Evolutionary conservation across 2,797 vertebrate genomes (phyloP), one percentile per base, ranked within the genome.

Genomic region (Rhynchotus rufescens): DNA sequence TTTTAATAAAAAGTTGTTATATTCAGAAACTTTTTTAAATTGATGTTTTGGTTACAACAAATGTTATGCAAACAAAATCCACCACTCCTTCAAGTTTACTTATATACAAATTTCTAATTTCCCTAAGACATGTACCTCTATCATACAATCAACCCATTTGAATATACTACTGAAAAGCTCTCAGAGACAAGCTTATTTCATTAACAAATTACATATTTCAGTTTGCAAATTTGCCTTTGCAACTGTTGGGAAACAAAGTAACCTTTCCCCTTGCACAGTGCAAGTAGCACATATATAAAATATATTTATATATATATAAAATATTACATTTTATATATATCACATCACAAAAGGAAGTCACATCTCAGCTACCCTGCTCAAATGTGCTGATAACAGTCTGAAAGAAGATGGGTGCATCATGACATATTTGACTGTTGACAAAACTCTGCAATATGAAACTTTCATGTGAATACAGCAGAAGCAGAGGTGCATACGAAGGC

Each of bases 331-430:
- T 16, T 25, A 49, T 21, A 47, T 10, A 47, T 20, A 47, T 10
- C 0, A 19, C 23, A 19, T 7, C 2, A 6, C 28, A 25, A 0
- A 0, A 5, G 2, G 36, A 51, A 83, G n/a, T 19, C 57, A 21
- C 0, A 2, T 38, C 62, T 86, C 74, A 36, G 68, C 21, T 4
- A 45, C 44, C 7, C 56, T 28, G 23, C 56, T 40, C 23, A 14
- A 44, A 67, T 4, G 4, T 22, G 6, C 23, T 69, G 36, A n/a
- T 36, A n/a, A 11, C 14, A 8, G 45, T 6, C 3, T 30, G 9
- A 73, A 65, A 57, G 4, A 34, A 54, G 61, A 60, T 1, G 4
- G 47, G 49, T 4, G 3, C 82, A 71, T 34, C 15, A 25, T 3
- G 15, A 64, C 30, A 40, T 64, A 60, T 52, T 2, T 49, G 23